These are phyloP conservation scores for Chymomyza procnemis DNA, from an alignment of 2,888 invertebrate species.

Conservation along the genomic window DNA sequence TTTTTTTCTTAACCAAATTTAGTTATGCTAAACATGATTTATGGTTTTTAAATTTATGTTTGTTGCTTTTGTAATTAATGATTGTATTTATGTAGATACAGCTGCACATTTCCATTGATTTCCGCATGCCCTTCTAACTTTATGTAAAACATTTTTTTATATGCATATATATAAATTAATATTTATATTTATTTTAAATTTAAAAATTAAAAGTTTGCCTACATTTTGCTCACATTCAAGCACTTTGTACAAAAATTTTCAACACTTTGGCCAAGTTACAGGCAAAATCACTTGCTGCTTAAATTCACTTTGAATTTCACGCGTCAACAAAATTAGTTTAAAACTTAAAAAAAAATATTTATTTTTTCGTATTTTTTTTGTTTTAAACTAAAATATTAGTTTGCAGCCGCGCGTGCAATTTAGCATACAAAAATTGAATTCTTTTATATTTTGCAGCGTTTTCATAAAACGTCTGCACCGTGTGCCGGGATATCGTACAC, in stretches of 20 bases:
- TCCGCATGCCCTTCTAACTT: constrained; percentile 45
- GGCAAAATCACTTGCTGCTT: constrained; percentile 8
- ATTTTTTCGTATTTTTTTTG: background rate
- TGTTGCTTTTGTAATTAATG: background rate
- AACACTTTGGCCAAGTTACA: background rate
- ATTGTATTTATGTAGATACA: background rate
- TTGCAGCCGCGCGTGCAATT: background rate
- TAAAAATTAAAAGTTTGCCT: background rate
- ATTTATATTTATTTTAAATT: background rate
- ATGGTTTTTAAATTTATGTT: background rate
- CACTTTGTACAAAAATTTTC: constrained; percentile 1
- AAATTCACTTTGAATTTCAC: background rate
- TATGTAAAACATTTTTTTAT: background rate
- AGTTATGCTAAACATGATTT: background rate
- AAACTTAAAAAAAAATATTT: constrained; percentile 48
- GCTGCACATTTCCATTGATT: constrained; percentile 52
- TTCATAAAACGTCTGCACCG: constrained; percentile 67
- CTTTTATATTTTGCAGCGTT: constrained; percentile 26
- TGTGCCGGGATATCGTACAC: constrained; percentile 77
- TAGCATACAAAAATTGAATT: constrained; percentile 10
- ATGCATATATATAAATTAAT: background rate
- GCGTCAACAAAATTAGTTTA: constrained; percentile 35
- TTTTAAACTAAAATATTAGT: background rate
- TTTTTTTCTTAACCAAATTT: background rate
- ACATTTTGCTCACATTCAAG: constrained; percentile 16